These are phyloP conservation scores for Drosophila takahashii DNA, from an alignment of 1,140 invertebrate species.

Conservation along the genomic window DNA sequence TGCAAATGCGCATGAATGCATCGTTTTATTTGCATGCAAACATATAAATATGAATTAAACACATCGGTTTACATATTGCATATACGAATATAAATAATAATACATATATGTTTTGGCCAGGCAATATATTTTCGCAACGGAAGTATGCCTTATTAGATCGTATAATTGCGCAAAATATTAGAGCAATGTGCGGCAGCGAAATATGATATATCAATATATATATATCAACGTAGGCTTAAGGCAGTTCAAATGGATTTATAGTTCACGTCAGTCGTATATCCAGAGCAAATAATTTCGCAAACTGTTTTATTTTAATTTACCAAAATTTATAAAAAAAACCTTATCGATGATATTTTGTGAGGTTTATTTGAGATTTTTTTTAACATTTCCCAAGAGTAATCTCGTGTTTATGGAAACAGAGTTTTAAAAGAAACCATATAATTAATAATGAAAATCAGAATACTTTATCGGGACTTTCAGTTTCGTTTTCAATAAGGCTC, in stretches of 20 bases:
- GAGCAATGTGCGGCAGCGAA: neutral
- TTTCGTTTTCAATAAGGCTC: no score
- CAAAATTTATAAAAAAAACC: no score
- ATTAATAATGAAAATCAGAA: neutral
- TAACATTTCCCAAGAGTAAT: neutral
- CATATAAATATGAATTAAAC: neutral
- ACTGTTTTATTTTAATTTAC: no score
- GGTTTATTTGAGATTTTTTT: neutral
- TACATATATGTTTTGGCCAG: conserved; percentile 4
- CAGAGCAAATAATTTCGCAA: neutral
- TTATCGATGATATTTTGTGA: no score
- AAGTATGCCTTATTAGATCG: conserved; percentile 43
- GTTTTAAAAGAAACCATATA: neutral
- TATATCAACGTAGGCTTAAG: neutral
- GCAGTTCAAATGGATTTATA: neutral
- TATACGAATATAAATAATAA: neutral
- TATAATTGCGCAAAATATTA: conserved; percentile 17
- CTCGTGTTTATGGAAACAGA: neutral
- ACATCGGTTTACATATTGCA: neutral
- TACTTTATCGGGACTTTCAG: no score
- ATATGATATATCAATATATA: neutral
- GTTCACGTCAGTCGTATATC: neutral
- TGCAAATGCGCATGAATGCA: conserved; percentile 9
- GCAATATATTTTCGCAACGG: conserved; percentile 23
- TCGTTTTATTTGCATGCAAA: conserved; percentile 1